phyloP scores from a whole-genome alignment of 2,797 vertebrate species.

The Astyanax mexicanus region DNA sequence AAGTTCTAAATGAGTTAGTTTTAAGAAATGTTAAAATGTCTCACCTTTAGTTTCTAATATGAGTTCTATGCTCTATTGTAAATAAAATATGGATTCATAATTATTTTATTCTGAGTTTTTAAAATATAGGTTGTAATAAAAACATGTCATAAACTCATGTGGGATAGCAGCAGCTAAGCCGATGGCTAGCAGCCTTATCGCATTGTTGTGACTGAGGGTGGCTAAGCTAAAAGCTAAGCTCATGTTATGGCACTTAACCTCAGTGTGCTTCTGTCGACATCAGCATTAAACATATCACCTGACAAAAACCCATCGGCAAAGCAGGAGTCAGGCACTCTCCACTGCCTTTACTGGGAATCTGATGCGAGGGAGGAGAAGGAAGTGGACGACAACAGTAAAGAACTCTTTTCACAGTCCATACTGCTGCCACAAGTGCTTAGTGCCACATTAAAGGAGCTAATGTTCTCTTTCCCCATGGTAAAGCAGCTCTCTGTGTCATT shows the following conservation, averaged over 20 bases:
- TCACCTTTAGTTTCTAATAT: too few species aligned
- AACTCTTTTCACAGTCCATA: slow-evolving; percentile 38
- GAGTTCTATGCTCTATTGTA: too few species aligned
- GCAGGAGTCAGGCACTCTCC: slow-evolving; percentile 32
- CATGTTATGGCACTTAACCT: slow-evolving; percentile 75
- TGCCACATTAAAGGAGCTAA: slow-evolving; percentile 27
- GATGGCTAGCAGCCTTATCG: slow-evolving; percentile 40
- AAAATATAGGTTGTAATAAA: too few species aligned
- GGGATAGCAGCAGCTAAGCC: background rate
- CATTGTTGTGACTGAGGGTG: slow-evolving; percentile 52
- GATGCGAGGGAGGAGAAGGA: slow-evolving; percentile 32
- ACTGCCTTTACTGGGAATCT: slow-evolving; percentile 48
- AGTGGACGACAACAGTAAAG: slow-evolving; percentile 43
- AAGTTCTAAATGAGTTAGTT: too few species aligned
- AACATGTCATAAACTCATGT: too few species aligned
- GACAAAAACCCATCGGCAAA: slow-evolving; percentile 62
- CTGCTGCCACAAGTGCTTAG: background rate
- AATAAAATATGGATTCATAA: too few species aligned
- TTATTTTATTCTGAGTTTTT: too few species aligned
- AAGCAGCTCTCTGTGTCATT: background rate
- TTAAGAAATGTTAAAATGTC: too few species aligned
- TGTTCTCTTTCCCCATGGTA: background rate
- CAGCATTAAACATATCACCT: slow-evolving; percentile 69
- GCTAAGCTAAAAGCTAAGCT: slow-evolving; percentile 68
- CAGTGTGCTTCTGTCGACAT: slow-evolving; percentile 61